Percentiles rank a stretch among this genome's conserved stretches.
Conservation (phyloP, 2,113 vertebrate genomes). For the Tor tambroides region DNA sequence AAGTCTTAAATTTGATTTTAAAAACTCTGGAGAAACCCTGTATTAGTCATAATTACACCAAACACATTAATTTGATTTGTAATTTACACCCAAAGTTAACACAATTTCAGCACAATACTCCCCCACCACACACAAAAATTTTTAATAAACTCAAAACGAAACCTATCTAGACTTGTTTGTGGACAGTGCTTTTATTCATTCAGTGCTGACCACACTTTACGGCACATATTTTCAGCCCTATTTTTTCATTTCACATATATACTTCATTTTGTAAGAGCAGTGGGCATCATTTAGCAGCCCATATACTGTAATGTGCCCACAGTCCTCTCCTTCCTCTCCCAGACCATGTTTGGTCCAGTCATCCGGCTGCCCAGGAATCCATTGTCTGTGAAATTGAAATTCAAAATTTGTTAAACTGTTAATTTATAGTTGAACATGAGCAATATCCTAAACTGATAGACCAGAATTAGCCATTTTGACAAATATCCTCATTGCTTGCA, state of each 20-base stretch:
- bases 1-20: too few species aligned
- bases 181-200: background rate
- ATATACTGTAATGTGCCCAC: constrained; percentile 60
- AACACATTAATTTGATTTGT: too few species aligned
- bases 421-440: background rate
- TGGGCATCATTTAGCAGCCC: constrained; percentile 73
- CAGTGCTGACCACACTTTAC: background rate
- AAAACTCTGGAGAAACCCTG: too few species aligned
- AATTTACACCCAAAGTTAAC: too few species aligned
- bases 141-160: background rate
- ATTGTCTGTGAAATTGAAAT: constrained; percentile 53
- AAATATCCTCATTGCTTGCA: too few species aligned
- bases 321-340: constrained; percentile 75
- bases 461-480: too few species aligned
- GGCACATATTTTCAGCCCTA: background rate
- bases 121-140: too few species aligned
- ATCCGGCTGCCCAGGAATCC: constrained; percentile 70
- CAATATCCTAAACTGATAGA: too few species aligned
- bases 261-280: constrained; percentile 66
- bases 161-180: background rate
- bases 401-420: background rate
- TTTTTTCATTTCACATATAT: constrained; percentile 65
- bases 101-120: too few species aligned
- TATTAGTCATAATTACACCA: too few species aligned
- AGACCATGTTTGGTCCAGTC: constrained; percentile 68